Evolutionary conservation across 2,888 invertebrate genomes (phyloP).

Genomic region (Eremobia ochroleuca): DNA sequence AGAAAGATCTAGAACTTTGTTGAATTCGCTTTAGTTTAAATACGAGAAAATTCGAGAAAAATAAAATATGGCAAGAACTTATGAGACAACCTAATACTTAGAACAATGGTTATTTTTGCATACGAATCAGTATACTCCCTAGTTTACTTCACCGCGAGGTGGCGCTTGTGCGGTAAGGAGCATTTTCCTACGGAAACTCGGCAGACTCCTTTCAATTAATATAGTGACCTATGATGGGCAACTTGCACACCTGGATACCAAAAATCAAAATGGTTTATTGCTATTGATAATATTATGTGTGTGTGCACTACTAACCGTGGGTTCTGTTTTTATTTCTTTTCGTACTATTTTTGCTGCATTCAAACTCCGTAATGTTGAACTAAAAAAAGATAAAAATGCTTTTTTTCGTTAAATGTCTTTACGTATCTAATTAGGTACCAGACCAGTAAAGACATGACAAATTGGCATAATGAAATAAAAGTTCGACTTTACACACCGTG

Average conservation of each 20-base stretch:
- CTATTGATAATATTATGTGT: background rate
- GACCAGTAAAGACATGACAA: too few relatives aligned
- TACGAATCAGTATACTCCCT: too few relatives aligned
- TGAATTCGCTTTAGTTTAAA: too few relatives aligned
- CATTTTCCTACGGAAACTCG: too few relatives aligned
- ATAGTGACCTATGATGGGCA: background rate
- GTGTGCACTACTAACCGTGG: slow-evolving; percentile 23
- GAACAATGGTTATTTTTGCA: too few relatives aligned
- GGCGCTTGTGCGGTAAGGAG: too few relatives aligned
- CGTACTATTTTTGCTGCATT: slow-evolving; percentile 49
- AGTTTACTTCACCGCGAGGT: too few relatives aligned
- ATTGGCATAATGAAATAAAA: background rate
- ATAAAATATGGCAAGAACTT: too few relatives aligned
- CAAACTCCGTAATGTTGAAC: slow-evolving; percentile 58
- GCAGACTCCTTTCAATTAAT: background rate
- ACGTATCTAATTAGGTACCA: background rate
- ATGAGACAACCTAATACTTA: too few relatives aligned
- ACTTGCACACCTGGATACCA: background rate
- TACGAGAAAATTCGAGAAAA: too few relatives aligned
- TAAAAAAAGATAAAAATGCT: slow-evolving; percentile 20
- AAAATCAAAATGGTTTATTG: background rate
- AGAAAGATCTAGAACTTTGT: too few relatives aligned
- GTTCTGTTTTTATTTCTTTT: slow-evolving; percentile 22
- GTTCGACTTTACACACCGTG: slow-evolving; percentile 37
- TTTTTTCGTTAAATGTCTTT: background rate